These are phyloP conservation scores for Carcinoscorpius rotundicauda DNA, from an alignment of 1,140 invertebrate species.

Conservation along the genomic window DNA sequence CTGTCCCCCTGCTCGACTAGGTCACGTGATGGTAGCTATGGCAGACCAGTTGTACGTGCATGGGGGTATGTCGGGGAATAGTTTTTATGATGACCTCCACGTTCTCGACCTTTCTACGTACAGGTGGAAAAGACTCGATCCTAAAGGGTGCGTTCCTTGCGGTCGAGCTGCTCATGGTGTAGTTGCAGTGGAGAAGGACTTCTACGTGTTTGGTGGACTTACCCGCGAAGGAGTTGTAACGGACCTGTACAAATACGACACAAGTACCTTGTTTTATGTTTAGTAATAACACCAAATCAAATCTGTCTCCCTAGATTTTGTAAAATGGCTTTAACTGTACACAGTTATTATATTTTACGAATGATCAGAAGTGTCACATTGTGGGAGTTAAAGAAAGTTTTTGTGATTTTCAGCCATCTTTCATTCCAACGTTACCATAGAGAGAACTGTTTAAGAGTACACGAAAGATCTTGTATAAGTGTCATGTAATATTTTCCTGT, in stretches of 20 bases:
- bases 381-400: background rate
- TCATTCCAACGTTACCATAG: no score
- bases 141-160: background rate
- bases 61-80: background rate
- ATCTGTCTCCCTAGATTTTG: background rate
- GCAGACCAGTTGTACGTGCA: background rate
- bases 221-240: background rate
- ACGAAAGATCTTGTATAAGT: no score
- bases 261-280: background rate
- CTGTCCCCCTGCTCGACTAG: background rate
- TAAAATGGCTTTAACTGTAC: background rate
- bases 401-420: background rate
- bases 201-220: background rate
- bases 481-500: no score
- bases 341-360: background rate
- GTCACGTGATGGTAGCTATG: background rate
- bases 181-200: background rate
- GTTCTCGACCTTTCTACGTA: background rate
- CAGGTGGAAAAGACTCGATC: background rate
- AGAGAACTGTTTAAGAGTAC: no score
- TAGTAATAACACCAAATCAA: background rate
- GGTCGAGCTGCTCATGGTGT: background rate
- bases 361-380: background rate
- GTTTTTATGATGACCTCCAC: background rate
- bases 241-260: background rate